Evolutionary conservation across 2,888 invertebrate genomes (phyloP), one percentile per base, ranked within the genome.

Genomic region (Polietes domitor): DNA sequence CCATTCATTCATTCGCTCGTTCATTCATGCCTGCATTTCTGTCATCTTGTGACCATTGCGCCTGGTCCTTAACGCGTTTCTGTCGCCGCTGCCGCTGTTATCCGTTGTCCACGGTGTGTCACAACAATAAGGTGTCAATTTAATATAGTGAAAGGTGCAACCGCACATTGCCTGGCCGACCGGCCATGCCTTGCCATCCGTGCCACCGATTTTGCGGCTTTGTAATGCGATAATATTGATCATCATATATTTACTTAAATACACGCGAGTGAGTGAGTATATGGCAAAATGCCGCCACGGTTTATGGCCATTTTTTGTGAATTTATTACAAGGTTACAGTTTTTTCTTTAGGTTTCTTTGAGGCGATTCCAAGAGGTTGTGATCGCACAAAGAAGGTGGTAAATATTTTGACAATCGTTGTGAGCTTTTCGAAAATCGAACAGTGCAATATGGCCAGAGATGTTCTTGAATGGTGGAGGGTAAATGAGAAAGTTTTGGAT

Each of bases 61-160:
- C 41, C 65, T 2, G 19, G 0, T 12, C 41, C 37, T 3, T 3
- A 37, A 15, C 43, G 43, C 5, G 41, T 17, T 68, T 21, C 68
- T 43, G n/a, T n/a, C n/a, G 47, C n/a, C 47, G 47, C 5, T 47
- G 43, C 43, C 43, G 9, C 41, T 43, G 21, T 41, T 17, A 10
- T 58, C 19, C 19, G 17, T 37, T 65, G 65, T 24, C 41, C 32
- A 47, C 53, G 37, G 58, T 41, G 58, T 53, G 68, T 68, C 68
- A 68, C 68, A 61, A 82, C 88, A 88, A 90, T 88, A 88, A 89
- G 88, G 89, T 91, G 91, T 90, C 90, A 90, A 90, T 90, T 91
- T 90, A 91, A 88, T 87, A 87, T 88, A 88, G 88, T 88, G 88
- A 89, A 90, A 90, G 89, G 88, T 88, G 86, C 71, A 83, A 82